phyloP scores from a whole-genome alignment of 2,113 vertebrate genomes.

The Elachura formosa region DNA sequence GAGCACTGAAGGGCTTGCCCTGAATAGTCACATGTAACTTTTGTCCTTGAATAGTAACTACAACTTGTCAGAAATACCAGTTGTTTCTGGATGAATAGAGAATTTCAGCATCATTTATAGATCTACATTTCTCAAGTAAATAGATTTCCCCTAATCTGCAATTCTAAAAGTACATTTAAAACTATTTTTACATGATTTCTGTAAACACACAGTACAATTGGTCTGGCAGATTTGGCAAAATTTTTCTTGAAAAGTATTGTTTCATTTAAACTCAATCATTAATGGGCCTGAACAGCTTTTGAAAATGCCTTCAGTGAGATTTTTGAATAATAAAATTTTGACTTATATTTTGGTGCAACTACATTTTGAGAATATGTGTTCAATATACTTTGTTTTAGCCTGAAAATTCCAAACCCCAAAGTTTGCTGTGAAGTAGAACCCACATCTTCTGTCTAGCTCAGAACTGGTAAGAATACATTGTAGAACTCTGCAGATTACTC shows the following conservation, averaged over 20 bases:
- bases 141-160: slow-evolving; percentile 17
- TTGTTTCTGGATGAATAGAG: slow-evolving; percentile 1
- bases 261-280: background rate
- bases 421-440: background rate
- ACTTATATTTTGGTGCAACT: background rate
- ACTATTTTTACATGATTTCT: slow-evolving; percentile 7
- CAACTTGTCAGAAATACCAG: slow-evolving; percentile 1
- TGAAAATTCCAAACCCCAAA: background rate
- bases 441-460: background rate
- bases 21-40: background rate
- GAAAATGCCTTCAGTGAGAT: background rate
- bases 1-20: background rate
- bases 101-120: background rate
- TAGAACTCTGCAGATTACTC: background rate
- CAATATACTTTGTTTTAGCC: background rate
- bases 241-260: background rate
- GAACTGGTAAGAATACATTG: fast-evolving
- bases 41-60: slow-evolving; percentile 21
- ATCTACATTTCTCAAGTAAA: background rate
- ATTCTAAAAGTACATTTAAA: slow-evolving; percentile 27
- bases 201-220: background rate
- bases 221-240: background rate
- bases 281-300: background rate
- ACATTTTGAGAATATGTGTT: background rate
- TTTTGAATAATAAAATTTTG: background rate